Evolutionary conservation across 2,113 vertebrate species (phyloP).

Genomic region (Otis tarda): DNA sequence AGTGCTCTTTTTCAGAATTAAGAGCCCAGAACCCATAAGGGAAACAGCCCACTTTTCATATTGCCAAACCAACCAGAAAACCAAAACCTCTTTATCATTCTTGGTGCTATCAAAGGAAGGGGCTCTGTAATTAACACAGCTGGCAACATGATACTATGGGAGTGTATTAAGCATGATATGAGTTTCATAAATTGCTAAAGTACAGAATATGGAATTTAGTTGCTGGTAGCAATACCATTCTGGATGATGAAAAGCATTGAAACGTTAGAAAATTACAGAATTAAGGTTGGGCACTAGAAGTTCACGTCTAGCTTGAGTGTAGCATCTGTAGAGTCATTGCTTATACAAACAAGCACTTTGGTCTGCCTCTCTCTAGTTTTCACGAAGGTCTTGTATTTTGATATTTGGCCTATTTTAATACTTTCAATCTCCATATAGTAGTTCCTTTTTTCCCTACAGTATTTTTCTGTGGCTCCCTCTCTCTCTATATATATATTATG

Average conservation of each 20-base stretch:
- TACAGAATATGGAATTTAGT: neutral
- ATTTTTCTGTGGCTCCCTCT: neutral
- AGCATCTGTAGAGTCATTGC: neutral
- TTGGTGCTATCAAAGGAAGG: neutral
- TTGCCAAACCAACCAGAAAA: neutral
- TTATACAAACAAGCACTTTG: neutral
- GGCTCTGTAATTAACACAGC: neutral
- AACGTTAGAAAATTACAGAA: neutral
- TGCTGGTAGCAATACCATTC: neutral
- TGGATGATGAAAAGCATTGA: neutral
- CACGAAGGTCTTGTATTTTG: neutral
- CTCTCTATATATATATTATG: neutral
- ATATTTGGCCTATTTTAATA: neutral
- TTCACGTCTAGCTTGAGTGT: neutral
- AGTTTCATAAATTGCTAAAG: neutral
- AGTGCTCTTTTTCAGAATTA: neutral
- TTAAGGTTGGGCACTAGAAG: neutral
- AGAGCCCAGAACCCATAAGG: neutral
- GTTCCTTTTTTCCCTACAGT: neutral
- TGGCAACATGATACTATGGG: rapidly evolving
- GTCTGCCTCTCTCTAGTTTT: neutral
- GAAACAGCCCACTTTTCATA: neutral
- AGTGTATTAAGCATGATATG: neutral
- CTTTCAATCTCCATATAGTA: neutral
- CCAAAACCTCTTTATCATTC: neutral